These are phyloP conservation scores for Eupithecia pulchellata DNA, from an alignment of 2,888 invertebrate genomes.

Conservation along the genomic window DNA sequence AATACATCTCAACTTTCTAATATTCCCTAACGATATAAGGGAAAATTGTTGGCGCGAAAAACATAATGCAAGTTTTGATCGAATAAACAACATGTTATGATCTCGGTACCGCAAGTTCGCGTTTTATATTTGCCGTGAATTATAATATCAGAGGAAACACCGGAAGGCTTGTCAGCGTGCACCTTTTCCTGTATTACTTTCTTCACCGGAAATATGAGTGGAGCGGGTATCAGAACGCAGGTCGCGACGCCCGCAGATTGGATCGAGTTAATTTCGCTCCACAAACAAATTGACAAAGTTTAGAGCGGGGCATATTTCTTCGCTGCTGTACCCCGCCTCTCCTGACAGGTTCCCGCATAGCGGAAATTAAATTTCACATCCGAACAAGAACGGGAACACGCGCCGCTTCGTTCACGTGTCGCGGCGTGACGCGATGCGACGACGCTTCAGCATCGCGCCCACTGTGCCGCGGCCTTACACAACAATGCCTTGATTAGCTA, in stretches of 20 bases:
- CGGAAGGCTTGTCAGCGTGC: constrained; percentile 51
- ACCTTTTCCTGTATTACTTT: constrained; percentile 64
- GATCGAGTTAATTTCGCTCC: constrained; percentile 86
- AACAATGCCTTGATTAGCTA: constrained; percentile 65
- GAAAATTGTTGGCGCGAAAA: constrained; percentile 47
- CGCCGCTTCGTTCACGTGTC: constrained; percentile 76
- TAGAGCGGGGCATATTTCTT: constrained; percentile 85
- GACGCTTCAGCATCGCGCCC: background rate
- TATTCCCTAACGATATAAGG: constrained; percentile 35
- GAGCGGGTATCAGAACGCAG: constrained; percentile 68
- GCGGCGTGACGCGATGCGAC: constrained; percentile 37
- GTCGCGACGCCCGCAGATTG: constrained; percentile 80
- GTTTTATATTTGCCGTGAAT: constrained; percentile 46
- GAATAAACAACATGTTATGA: constrained; percentile 50
- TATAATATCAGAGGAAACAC: constrained; percentile 37
- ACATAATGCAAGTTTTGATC: constrained; percentile 49
- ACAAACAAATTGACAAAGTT: constrained; percentile 86
- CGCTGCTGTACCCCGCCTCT: constrained; percentile 59
- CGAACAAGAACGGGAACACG: constrained; percentile 79
- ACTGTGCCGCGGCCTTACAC: constrained; percentile 38
- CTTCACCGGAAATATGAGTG: constrained; percentile 69
- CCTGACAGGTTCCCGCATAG: constrained; percentile 79
- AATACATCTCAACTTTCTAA: constrained; percentile 36
- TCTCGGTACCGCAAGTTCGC: constrained; percentile 45
- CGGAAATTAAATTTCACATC: constrained; percentile 86